These are phyloP conservation scores for Rana temporaria DNA, from an alignment of 2,113 vertebrate genomes.

Conservation along the genomic window DNA sequence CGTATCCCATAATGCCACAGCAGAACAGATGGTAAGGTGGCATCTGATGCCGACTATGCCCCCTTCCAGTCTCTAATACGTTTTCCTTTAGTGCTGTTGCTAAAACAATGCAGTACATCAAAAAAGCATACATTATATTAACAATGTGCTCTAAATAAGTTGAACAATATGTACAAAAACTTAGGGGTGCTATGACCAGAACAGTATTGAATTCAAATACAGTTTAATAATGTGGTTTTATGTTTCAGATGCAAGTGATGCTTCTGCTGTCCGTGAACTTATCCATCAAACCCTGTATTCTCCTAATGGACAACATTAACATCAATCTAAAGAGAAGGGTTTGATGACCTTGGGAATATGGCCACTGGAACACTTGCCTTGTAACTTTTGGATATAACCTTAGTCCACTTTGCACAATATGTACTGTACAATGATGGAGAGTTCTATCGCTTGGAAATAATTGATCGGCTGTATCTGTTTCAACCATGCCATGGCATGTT, in stretches of 20 bases:
- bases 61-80: not conserved
- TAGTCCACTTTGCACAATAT: too few relatives aligned
- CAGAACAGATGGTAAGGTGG: too few relatives aligned
- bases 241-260: slow-evolving; percentile 74
- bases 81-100: too few relatives aligned
- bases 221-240: not conserved
- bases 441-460: not conserved
- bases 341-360: not conserved
- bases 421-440: not conserved
- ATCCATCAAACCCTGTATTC: slow-evolving; percentile 84
- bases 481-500: too few relatives aligned
- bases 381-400: not conserved
- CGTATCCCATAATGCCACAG: too few relatives aligned
- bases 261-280: slow-evolving; percentile 73
- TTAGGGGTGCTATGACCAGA: not conserved
- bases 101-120: too few relatives aligned
- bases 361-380: not conserved
- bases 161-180: too few relatives aligned
- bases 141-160: too few relatives aligned
- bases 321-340: not conserved
- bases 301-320: slow-evolving; percentile 61
- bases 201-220: not conserved
- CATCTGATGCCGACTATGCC: not conserved
- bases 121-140: too few relatives aligned
- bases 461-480: too few relatives aligned